These are phyloP conservation scores for Sorex fumeus DNA, from an alignment of 2,113 vertebrate species.

Conservation along the genomic window DNA sequence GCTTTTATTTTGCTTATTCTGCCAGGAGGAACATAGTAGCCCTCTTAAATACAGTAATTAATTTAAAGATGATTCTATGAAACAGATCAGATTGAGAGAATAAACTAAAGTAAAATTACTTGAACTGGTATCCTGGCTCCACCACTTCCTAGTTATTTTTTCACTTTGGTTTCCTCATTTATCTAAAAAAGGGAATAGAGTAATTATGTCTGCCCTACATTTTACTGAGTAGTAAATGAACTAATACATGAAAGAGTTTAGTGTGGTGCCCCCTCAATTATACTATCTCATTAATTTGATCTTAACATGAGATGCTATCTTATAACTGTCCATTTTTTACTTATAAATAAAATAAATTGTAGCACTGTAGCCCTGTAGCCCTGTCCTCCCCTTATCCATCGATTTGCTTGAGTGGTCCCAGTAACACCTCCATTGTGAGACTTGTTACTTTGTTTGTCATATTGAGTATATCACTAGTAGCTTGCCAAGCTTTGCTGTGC, in stretches of 20 bases:
- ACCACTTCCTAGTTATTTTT: constrained; percentile 18
- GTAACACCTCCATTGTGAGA: too few species aligned
- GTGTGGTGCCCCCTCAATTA: background rate
- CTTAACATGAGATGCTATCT: background rate
- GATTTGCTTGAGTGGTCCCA: too few species aligned
- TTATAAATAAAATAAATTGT: background rate
- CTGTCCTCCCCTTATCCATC: too few species aligned
- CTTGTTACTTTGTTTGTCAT: too few species aligned
- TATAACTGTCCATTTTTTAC: background rate
- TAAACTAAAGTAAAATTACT: background rate
- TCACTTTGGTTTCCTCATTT: background rate
- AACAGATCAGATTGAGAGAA: background rate
- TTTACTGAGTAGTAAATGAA: constrained; percentile 31
- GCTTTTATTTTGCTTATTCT: background rate
- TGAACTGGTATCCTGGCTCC: background rate
- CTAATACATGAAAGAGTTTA: background rate
- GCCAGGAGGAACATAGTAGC: background rate
- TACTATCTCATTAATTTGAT: background rate
- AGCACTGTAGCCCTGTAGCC: too few species aligned
- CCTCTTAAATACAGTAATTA: background rate
- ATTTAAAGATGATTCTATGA: background rate
- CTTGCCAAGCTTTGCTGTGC: too few species aligned
- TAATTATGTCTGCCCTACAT: background rate
- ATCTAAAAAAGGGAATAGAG: background rate
- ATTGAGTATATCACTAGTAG: too few species aligned